Base-by-base conservation (phyloP, 2,113 vertebrate genomes). In the Synchiropus splendidus region DNA sequence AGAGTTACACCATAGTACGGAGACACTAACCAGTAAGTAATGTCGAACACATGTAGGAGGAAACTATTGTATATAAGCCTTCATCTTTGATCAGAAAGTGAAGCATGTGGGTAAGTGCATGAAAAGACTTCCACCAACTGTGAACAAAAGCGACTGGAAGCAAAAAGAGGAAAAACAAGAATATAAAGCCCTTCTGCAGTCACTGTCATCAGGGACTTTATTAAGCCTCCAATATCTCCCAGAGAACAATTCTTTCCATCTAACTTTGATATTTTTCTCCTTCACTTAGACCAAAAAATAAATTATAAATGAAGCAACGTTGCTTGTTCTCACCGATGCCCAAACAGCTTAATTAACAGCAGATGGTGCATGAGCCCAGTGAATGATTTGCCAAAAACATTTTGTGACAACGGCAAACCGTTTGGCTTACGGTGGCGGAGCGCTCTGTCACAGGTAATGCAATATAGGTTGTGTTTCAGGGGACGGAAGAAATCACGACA, bases 221-320 rank as follows among this genome's bases (percentile, higher is more conserved):
- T 77, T 75, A 72, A 63, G 45, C 16, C 54, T 40, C 44, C 36
- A 18, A 39, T 61, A 45, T 54, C 45, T 65, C 42, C 32, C 45
- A 51, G n/a, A 67, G 36, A 61, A 51, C 48, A 58, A 68, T 58
- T 59, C 40, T 36, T 6, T n/a, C 35, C 12, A 9, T 45, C 27
- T 10, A 42, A 17, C 18, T 45, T 18, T 6, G 10, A 16, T 18
- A 17, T 45, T 27, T 18, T 16, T 51, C 49, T 42, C 18, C 27
- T 6, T 36, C 12, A 51, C 36, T 12, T 27, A 27, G 6, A 49
- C n/a, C n/a, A 34, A 54, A 18, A 2, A 37, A 62, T 57, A 10
- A 67, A 69, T 69, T 67, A 72, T 60, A 49, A 61, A 73, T 63
- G 11, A 61, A 36, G 48, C 31, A 16, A 12, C n/a, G 50, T 60